phyloP scores from a whole-genome alignment of 2,113 vertebrate species.

The Eolophus roseicapilla region DNA sequence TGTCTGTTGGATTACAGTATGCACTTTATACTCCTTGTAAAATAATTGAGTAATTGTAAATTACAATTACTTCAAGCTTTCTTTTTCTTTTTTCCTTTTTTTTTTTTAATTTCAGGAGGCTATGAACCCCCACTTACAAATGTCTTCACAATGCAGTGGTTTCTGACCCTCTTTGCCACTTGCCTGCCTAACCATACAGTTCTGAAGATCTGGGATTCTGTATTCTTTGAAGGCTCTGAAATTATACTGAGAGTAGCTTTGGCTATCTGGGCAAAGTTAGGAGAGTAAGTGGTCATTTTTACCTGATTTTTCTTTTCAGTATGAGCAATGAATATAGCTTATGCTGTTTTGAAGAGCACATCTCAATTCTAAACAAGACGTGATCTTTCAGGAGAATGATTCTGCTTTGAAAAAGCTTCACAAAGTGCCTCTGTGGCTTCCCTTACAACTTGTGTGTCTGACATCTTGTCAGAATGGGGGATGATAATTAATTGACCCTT shows the following conservation, averaged over 20 bases:
- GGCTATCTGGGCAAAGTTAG: conserved; percentile 94
- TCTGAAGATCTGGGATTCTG: conserved; percentile 97
- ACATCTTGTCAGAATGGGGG: background rate
- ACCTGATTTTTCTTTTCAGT: background rate
- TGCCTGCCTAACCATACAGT: conserved; percentile 95
- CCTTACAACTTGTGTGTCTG: background rate
- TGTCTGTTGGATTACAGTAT: background rate
- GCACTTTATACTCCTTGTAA: background rate
- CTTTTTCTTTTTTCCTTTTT: background rate
- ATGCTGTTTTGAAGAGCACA: background rate
- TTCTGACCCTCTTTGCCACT: conserved; percentile 97
- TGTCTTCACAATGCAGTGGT: conserved; percentile 99
- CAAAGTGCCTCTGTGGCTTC: background rate
- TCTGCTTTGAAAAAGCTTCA: background rate
- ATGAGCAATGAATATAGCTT: background rate
- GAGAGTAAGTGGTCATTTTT: conserved; percentile 84
- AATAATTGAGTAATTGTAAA: background rate
- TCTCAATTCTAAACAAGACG: background rate
- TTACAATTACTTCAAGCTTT: background rate
- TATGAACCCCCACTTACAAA: conserved; percentile 97
- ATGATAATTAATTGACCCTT: background rate
- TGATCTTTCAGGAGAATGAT: background rate
- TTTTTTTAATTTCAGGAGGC: conserved; percentile 82
- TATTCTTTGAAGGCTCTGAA: conserved; percentile 98
- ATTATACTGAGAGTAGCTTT: conserved; percentile 92